Conservation (phyloP, 2,113 vertebrate species). For the Lipophrys pholis region DNA sequence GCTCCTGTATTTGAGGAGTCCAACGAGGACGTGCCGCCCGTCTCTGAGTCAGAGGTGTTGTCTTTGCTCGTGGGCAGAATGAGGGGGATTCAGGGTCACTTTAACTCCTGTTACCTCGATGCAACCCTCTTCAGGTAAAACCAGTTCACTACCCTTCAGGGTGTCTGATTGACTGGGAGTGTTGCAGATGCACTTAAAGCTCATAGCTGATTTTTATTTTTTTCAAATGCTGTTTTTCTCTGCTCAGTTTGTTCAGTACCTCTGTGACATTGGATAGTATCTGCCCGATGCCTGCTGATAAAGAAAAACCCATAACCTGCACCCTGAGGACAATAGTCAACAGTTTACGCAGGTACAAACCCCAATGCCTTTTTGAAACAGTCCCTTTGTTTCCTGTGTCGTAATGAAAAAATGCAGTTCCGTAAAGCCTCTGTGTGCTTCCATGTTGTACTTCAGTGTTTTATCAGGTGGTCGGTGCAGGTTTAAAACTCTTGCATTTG, state of each 20-base stretch:
- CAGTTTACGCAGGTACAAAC: constrained; percentile 82
- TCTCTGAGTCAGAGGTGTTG: constrained; percentile 74
- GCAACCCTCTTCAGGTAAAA: constrained; percentile 86
- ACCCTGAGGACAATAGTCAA: constrained; percentile 83
- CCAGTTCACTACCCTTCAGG: neutral
- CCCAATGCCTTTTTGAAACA: neutral
- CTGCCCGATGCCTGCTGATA: constrained; percentile 68
- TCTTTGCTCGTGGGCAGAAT: constrained; percentile 81
- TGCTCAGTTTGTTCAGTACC: constrained; percentile 83
- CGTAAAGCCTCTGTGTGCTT: too few species aligned
- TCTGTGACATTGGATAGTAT: constrained; percentile 80
- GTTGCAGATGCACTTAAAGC: too few species aligned
- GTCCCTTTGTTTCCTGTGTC: too few species aligned
- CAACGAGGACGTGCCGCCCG: constrained; percentile 68
- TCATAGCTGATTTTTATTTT: neutral
- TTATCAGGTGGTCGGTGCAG: neutral
- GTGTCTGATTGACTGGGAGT: neutral
- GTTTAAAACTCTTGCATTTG: too few species aligned
- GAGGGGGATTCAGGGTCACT: constrained; percentile 87
- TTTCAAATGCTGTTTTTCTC: neutral
- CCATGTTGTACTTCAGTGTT: neutral
- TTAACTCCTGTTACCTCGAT: constrained; percentile 88
- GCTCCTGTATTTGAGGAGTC: constrained; percentile 65
- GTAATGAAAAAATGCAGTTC: too few species aligned
- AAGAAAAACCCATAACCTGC: constrained; percentile 65